Evolutionary conservation across 30 jellyfish, hydroid and myxozoan genomes (phyloP).

Genomic region (Aurelia sp.): DNA sequence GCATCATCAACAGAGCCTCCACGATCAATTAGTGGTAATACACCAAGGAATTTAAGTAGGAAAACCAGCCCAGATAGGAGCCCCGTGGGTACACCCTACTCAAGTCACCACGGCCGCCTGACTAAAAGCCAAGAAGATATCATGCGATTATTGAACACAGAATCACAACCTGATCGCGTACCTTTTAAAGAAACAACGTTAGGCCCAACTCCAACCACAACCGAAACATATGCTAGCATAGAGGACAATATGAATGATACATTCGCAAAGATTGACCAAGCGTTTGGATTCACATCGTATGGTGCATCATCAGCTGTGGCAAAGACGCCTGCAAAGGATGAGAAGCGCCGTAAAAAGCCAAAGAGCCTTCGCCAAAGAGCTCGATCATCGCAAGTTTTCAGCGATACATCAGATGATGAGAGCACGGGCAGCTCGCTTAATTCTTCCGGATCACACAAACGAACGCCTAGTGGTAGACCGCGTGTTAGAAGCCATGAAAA

Average conservation of each 20-base stretch:
- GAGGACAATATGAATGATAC: slow-evolving; percentile 85
- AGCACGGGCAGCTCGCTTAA: slow-evolving; percentile 6
- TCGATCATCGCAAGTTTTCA: neutral
- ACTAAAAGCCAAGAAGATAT: slow-evolving; percentile 17
- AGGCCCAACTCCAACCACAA: slow-evolving; percentile 47
- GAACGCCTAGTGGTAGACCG: neutral
- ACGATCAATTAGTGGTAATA: neutral
- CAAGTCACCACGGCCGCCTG: slow-evolving; percentile 18
- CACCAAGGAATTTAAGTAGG: slow-evolving; percentile 20
- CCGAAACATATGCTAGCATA: slow-evolving; percentile 13
- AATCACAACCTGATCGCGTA: neutral
- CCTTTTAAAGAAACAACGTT: slow-evolving; percentile 58
- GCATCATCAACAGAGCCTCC: neutral
- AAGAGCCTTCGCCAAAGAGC: slow-evolving; percentile 62
- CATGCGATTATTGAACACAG: neutral
- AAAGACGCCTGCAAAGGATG: slow-evolving; percentile 23
- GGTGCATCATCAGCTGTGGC: slow-evolving; percentile 43
- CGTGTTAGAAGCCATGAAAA: slow-evolving; percentile 23
- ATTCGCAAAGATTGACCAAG: slow-evolving; percentile 90
- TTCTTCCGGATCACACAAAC: slow-evolving; percentile 1
- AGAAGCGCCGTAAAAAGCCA: slow-evolving; percentile 47
- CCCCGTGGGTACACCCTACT: slow-evolving; percentile 9
- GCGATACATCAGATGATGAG: slow-evolving; percentile 83
- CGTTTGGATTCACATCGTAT: slow-evolving; percentile 84
- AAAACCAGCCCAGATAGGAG: neutral